phyloP scores from a whole-genome alignment of 2,113 vertebrate species.

The Serilophus lunatus region DNA sequence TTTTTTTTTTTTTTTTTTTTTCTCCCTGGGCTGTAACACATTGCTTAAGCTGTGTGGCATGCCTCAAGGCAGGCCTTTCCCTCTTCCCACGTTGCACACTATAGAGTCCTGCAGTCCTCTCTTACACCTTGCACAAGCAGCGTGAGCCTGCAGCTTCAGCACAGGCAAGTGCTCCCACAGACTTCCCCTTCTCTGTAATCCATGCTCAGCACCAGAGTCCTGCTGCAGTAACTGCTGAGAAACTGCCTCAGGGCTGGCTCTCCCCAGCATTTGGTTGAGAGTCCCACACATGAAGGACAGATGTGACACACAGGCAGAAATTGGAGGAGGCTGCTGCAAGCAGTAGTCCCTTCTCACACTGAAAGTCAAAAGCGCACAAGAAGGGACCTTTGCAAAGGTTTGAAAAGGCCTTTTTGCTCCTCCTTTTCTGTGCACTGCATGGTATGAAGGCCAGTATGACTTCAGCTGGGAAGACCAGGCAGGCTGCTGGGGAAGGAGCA shows the following conservation, averaged over 20 bases:
- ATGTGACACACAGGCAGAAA: background rate
- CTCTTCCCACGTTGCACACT: background rate
- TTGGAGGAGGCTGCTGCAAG: background rate
- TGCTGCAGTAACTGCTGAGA: fast-evolving
- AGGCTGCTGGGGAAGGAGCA: background rate
- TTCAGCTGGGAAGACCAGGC: background rate
- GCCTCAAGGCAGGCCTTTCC: background rate
- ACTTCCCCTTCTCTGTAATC: background rate
- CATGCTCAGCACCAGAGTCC: background rate
- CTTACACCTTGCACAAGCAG: background rate
- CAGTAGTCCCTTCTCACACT: fast-evolving
- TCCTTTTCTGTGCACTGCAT: background rate
- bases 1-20: background rate
- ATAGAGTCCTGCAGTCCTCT: background rate
- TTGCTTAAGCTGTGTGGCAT: background rate
- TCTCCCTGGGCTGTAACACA: fast-evolving
- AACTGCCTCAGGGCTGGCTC: background rate
- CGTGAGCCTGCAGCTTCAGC: background rate
- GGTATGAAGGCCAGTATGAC: background rate
- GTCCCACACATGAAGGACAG: fast-evolving
- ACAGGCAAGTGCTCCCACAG: background rate
- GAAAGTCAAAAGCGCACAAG: background rate
- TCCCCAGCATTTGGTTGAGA: fast-evolving
- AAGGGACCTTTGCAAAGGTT: background rate
- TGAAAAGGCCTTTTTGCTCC: background rate